Evolutionary conservation across 2,888 invertebrate species (phyloP), one percentile per base, ranked within the genome.

Genomic region (Hypselothyrea guttata): DNA sequence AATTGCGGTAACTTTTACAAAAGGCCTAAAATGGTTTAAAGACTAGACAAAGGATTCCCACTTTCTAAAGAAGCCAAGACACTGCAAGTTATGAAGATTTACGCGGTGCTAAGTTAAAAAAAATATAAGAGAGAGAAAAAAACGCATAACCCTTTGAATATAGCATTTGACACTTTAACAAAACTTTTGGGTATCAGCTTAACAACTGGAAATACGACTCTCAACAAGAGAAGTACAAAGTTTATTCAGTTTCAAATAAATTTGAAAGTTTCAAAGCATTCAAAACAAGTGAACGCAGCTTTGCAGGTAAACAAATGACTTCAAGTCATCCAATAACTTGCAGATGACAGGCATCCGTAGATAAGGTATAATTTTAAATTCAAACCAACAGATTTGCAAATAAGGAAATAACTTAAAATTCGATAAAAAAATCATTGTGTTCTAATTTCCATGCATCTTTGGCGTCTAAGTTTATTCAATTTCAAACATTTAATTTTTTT

Each of bases 51-150:
- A 40, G 38, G 31, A 41, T 13, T 13, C 9, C 5, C 11, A 18
- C 22, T 22, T 22, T 22, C 22, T 22, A 22, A 22, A 22, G 22
- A 38, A 8, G 27, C 28, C 16, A 33, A 5, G 16, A 1, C 11
- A n/a, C 11, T 22, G 35, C 35, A 61, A 65, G 35, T 69, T 61
- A 61, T 56, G 52, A 69, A 54, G 56, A 69, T 65, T 69, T 69
- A 56, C 60, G 69, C 37, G n/a, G 48, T 60, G 66, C 44, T 65
- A 28, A 42, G 22, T 46, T n/a, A n/a, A n/a, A n/a, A n/a, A n/a
- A n/a, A n/a, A 52, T 11, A 62, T 56, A 47, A 54, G 31, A n/a
- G 33, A 40, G 11, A 34, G 1, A 30, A 41, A 33, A 33, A 31
- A 40, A 13, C 13, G 16, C 34, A 13, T 22, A 22, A 22, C 22